A percentile compares a stretch with the other conserved stretches of the same genome.
These are phyloP conservation scores for Lydus trimaculatus DNA, from an alignment of 2,888 invertebrate species.

Conservation along the genomic window DNA sequence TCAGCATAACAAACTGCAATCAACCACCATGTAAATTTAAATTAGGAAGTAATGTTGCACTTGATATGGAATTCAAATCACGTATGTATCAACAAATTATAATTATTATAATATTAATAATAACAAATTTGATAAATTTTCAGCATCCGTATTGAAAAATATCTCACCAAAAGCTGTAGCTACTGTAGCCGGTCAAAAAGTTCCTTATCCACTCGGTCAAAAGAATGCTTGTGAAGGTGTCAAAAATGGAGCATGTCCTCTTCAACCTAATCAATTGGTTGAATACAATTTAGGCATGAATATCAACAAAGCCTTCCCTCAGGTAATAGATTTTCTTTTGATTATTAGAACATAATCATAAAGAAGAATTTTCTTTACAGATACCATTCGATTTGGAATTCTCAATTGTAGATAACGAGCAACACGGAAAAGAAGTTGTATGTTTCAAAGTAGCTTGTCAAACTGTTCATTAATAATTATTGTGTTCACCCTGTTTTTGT, in stretches of 20 bases:
- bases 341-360: too few species aligned
- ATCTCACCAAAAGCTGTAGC: not conserved
- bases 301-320: not conserved
- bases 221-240: slow-evolving; percentile 8
- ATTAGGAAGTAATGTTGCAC: not conserved
- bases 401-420: not conserved
- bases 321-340: too few species aligned
- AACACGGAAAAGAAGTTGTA: not conserved
- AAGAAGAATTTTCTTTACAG: not conserved
- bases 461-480: not conserved
- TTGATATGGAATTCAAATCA: slow-evolving; percentile 9
- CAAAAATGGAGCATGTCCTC: not conserved
- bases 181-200: not conserved
- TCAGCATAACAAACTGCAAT: not conserved
- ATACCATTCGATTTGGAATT: not conserved
- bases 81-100: not conserved
- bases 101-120: not conserved
- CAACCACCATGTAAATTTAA: not conserved
- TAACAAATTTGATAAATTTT: not conserved
- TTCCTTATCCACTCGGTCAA: not conserved
- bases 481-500: not conserved
- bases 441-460: not conserved
- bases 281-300: not conserved
- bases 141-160: not conserved
- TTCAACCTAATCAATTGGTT: not conserved